These are phyloP conservation scores for Tipula vernalis DNA, from an alignment of 2,888 invertebrate species.

Conservation along the genomic window DNA sequence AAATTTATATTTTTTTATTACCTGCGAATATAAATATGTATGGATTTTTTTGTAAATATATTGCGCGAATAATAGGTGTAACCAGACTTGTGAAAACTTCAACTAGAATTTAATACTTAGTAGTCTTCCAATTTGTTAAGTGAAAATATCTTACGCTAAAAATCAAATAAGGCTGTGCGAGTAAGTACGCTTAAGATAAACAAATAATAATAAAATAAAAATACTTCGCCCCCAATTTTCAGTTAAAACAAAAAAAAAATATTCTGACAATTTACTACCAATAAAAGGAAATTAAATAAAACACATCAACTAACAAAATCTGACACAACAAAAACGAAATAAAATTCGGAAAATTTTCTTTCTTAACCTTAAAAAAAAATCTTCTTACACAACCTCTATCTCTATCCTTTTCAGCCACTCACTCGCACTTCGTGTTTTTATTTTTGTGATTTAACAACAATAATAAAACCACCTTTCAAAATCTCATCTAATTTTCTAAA, in stretches of 20 bases:
- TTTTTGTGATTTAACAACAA: background rate
- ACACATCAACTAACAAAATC: conserved; percentile 4
- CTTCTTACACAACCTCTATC: background rate
- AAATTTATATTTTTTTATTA: too few species aligned
- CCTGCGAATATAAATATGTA: too few species aligned
- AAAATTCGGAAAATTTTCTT: background rate
- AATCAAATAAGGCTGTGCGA: background rate
- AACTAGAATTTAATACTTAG: too few species aligned
- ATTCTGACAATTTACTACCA: background rate
- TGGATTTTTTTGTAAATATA: too few species aligned
- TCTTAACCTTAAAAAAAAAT: background rate
- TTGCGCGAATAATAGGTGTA: too few species aligned
- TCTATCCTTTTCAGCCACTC: background rate
- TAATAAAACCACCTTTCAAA: conserved; percentile 4
- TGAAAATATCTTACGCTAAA: too few species aligned
- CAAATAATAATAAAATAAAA: background rate
- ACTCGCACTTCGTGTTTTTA: background rate
- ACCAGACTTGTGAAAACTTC: too few species aligned
- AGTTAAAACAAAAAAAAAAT: background rate
- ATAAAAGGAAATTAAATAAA: conserved; percentile 4
- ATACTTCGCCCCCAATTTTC: background rate
- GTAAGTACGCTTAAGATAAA: background rate
- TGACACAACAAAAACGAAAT: background rate
- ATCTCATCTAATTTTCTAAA: background rate
- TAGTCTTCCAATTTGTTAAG: too few species aligned